Evolutionary conservation across 2,888 invertebrate species (phyloP).

Genomic region (Lochmaea crataegi): DNA sequence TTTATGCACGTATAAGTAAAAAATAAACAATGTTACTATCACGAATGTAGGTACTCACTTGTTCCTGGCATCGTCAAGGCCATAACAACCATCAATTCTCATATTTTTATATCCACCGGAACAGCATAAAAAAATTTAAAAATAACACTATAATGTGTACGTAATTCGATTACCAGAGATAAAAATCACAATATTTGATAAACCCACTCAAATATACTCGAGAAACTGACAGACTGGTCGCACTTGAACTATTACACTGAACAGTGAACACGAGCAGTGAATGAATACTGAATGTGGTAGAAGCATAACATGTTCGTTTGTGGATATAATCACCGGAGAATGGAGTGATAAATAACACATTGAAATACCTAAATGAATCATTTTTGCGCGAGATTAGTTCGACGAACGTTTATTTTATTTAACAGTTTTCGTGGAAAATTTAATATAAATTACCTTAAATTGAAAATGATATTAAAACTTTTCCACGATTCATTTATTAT

Average conservation of each 20-base stretch:
- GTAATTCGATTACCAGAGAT: neutral
- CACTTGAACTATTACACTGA: slow-evolving; percentile 8
- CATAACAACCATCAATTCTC: slow-evolving; percentile 7
- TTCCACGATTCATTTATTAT: too few species aligned
- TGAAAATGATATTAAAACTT: too few species aligned
- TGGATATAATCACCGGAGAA: slow-evolving; percentile 6
- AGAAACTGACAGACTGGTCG: neutral
- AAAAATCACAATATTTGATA: neutral
- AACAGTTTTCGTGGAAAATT: too few species aligned
- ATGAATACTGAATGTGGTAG: neutral
- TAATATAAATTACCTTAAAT: too few species aligned
- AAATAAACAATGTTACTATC: neutral
- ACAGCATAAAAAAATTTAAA: slow-evolving; percentile 13
- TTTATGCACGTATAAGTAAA: neutral
- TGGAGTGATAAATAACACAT: neutral
- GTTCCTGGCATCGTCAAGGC: slow-evolving; percentile 23
- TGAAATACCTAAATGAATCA: neutral
- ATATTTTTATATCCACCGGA: neutral
- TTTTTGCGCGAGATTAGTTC: neutral
- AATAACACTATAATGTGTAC: slow-evolving; percentile 6
- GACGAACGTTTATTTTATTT: too few species aligned
- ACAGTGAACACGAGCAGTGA: neutral
- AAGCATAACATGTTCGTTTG: neutral
- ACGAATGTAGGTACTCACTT: slow-evolving; percentile 7
- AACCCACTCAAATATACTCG: neutral